phyloP scores from a whole-genome alignment of 2,797 vertebrate species.

The Calcarius lapponicus region DNA sequence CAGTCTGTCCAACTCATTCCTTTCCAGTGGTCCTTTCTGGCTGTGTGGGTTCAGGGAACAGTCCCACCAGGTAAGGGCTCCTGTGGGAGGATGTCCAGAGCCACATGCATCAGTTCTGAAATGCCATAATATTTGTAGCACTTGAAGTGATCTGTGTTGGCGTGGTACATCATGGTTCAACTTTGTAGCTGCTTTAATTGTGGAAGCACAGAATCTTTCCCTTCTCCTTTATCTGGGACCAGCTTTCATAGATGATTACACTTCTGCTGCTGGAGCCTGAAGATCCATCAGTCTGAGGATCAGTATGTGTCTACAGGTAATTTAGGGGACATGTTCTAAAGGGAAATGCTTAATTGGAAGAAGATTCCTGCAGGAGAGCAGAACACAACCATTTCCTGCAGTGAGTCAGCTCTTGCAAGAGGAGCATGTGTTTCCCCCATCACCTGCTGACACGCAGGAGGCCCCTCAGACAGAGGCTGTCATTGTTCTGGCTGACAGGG shows the following conservation, averaged over 20 bases:
- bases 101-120: rapidly evolving
- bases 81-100: neutral
- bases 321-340: neutral
- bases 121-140: neutral
- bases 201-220: neutral
- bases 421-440: neutral
- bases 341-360: neutral
- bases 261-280: neutral
- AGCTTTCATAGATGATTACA: neutral
- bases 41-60: neutral
- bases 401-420: neutral
- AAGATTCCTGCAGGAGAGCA: neutral
- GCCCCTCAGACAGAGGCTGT: neutral
- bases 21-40: neutral
- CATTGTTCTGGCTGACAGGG: neutral
- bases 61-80: neutral
- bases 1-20: neutral
- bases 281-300: neutral
- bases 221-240: neutral
- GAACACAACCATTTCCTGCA: neutral
- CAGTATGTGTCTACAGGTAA: neutral
- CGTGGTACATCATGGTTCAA: rapidly evolving
- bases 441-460: neutral
- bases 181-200: neutral
- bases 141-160: neutral